phyloP scores from a whole-genome alignment of 2,113 vertebrate genomes.

The Dendropsophus ebraccatus region DNA sequence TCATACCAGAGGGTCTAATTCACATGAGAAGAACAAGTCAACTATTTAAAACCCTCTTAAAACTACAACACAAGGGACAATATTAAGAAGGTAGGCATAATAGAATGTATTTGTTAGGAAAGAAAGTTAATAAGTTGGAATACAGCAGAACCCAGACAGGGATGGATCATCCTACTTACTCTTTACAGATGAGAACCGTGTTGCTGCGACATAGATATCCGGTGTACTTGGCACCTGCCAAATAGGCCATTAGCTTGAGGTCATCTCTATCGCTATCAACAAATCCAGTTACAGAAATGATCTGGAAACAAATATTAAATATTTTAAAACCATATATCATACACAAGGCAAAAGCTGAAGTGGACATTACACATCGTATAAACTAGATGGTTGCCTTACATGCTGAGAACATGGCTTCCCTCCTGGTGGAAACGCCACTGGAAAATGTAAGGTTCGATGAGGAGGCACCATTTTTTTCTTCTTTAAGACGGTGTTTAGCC shows the following conservation, averaged over 20 bases:
- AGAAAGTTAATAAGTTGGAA: background rate
- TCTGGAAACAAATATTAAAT: constrained; percentile 75
- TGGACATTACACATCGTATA: background rate
- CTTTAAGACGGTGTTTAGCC: constrained; percentile 91
- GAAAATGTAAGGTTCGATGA: constrained; percentile 89
- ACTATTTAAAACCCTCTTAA: background rate
- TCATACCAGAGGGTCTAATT: constrained; percentile 84
- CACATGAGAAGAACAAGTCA: background rate
- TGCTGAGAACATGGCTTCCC: constrained; percentile 96
- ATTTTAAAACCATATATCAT: too few relatives aligned
- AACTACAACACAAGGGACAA: background rate
- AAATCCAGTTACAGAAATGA: constrained; percentile 95
- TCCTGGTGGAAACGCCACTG: constrained; percentile 92
- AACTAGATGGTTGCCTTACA: constrained; percentile 70
- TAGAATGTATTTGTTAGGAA: background rate
- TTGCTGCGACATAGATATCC: constrained; percentile 96
- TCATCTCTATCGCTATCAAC: constrained; percentile 93
- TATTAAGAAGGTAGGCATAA: background rate
- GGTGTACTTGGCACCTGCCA: constrained; percentile 92
- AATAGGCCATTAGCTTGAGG: constrained; percentile 93
- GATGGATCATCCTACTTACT: constrained; percentile 74
- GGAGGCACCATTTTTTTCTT: constrained; percentile 93
- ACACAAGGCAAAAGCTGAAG: background rate
- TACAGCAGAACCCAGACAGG: background rate
- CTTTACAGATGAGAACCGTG: constrained; percentile 96